Evolutionary conservation across 1,140 invertebrate species (phyloP).

Genomic region (Leptopilina boulardi): DNA sequence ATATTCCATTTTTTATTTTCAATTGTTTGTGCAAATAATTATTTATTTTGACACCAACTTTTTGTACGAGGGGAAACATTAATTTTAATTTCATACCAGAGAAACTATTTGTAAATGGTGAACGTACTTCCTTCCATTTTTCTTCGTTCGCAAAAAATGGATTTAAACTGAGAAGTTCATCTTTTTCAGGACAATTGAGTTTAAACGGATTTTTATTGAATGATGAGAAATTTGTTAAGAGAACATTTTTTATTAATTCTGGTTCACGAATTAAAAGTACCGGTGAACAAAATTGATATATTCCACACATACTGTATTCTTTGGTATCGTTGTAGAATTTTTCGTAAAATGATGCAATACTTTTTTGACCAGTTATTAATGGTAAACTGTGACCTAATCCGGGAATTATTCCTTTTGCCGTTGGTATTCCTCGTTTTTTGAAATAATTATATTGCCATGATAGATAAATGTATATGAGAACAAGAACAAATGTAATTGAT

Average conservation of each 20-base stretch:
- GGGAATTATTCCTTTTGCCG: too few species aligned
- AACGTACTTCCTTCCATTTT: constrained; percentile 46
- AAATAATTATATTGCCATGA: constrained; percentile 66
- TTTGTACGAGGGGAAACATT: constrained; percentile 19
- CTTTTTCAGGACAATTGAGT: too few species aligned
- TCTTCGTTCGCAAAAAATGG: constrained; percentile 61
- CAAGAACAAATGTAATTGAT: neutral
- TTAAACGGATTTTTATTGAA: too few species aligned
- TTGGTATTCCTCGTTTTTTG: too few species aligned
- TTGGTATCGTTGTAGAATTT: too few species aligned
- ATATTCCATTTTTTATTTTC: neutral
- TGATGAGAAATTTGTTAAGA: constrained; percentile 65
- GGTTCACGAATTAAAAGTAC: too few species aligned
- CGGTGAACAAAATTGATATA: constrained; percentile 60
- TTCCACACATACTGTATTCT: constrained; percentile 66
- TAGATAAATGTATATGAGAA: constrained; percentile 51
- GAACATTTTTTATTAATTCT: too few species aligned
- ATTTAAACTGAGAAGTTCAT: too few species aligned
- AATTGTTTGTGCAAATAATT: constrained; percentile 33
- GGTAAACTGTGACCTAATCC: constrained; percentile 60
- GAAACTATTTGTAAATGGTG: too few species aligned
- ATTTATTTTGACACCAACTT: constrained; percentile 46
- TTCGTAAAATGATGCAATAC: constrained; percentile 42
- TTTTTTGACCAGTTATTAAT: constrained; percentile 38
- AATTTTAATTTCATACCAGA: constrained; percentile 51